These are phyloP conservation scores for Meloidogyne exigua DNA, from an alignment of 1,140 invertebrate species.

Conservation along the genomic window DNA sequence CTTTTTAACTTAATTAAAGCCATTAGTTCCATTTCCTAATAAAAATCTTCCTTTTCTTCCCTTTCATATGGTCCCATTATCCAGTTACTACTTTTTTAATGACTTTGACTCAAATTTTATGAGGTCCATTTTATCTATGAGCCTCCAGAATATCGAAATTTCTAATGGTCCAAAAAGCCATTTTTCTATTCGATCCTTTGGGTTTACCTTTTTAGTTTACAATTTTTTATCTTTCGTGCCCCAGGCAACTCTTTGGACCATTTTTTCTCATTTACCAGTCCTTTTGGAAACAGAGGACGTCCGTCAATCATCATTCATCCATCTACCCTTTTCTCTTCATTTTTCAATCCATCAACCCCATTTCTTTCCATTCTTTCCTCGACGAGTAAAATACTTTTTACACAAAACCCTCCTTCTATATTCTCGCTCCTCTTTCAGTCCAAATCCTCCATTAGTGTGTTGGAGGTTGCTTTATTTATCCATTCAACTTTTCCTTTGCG, in stretches of 20 bases:
- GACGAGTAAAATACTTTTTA: not conserved
- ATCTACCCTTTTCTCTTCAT: not conserved
- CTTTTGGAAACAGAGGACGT: not conserved
- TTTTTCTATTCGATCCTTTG: not conserved
- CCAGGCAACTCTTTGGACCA: not conserved
- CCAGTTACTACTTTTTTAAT: not conserved
- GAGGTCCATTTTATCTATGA: not conserved
- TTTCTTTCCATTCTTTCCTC: not conserved
- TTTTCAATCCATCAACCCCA: constrained; percentile 1
- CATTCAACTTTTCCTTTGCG: not conserved
- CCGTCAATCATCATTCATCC: constrained; percentile 1
- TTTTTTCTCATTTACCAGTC: not conserved
- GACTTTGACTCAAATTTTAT: not conserved
- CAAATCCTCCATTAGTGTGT: constrained; percentile 4
- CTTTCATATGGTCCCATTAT: not conserved
- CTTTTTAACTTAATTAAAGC: too few species aligned
- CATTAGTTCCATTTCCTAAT: not conserved
- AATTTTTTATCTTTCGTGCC: not conserved
- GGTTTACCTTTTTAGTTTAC: not conserved
- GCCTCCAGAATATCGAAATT: not conserved
- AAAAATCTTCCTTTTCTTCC: not conserved
- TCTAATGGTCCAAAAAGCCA: not conserved
- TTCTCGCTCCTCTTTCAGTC: not conserved
- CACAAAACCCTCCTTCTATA: not conserved
- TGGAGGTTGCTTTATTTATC: not conserved